Base-by-base conservation (phyloP, 2,797 vertebrate genomes). In the Falco columbarius region DNA sequence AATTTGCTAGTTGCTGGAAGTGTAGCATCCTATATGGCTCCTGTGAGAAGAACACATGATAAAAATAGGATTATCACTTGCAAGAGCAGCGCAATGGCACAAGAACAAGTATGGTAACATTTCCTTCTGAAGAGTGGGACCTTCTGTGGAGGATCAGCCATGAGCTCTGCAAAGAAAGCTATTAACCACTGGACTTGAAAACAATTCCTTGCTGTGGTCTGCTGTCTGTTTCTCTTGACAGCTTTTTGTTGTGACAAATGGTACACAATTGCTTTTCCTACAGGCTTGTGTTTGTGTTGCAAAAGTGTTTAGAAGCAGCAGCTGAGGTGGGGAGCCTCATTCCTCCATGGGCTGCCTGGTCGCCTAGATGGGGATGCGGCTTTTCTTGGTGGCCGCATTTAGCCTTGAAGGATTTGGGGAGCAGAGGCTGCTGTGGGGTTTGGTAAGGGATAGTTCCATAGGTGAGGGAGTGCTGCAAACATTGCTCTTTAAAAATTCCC, bases 31-130 rank as follows among this genome's bases (percentile, higher is more conserved):
- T 86, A 8, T 85, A 51, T 76, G 12, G 59, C 56, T 95, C 85
- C 82, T 52, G 26, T 63, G 91, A 93, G 85, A 84, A 86, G 77
- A 59, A 42, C 38, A 44, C 4, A 1, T 30, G 72, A 47, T 93
- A 56, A 88, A 93, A 94, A 20, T 14, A 44, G 80, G 75, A 93
- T 95, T 96, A 90, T 55, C 91, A 9, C 81, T 74, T 91, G 36
- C 34, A 56, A 40, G 58, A 90, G 54, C 61, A 61, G 68, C 6
- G 3, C 62, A 49, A 36, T 16, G 17, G 73, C 85, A 51, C 18
- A 32, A 86, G 85, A 67, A 54, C 46, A 27, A 73, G 56, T 21
- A 46, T 8, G 12, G 40, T 55, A 51, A 46, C 1, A 3, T 32
- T 75, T 44, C 58, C 86, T 90, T 84, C 66, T 66, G 46, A 66